Evolutionary conservation across 1,140 invertebrate species (phyloP), one percentile per base, ranked within the genome.

Genomic region (Drosophila tropicalis): DNA sequence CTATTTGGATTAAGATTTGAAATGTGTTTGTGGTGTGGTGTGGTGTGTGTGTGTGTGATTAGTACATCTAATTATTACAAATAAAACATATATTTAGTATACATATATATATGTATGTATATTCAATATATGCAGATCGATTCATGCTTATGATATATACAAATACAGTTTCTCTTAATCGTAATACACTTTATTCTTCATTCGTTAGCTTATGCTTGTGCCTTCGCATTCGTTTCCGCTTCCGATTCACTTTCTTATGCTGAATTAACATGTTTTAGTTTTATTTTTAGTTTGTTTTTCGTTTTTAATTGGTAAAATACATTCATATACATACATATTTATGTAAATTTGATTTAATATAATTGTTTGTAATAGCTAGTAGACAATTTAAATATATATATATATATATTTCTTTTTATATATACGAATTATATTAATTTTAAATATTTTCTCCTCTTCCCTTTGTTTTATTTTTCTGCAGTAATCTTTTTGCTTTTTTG

Each of bases 401-500:
- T 15, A 58, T 63, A 63, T n/a, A n/a, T n/a, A n/a, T n/a, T n/a
- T n/a, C n/a, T n/a, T n/a, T 60, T 5, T 70, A 5, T 54, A 22
- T 51, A 58, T 17, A 60, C 29, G 22, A 74, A 63, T 67, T 67
- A 55, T 72, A 55, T 44, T 69, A 70, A 74, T 70, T 44, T 84
- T 64, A 67, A 80, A 76, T 65, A 44, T 72, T 71, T 6, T 51
- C 44, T 51, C 44, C 44, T 3, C 17, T 51, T 5, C 44, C 19
- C 10, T 22, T 76, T 61, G 7, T 51, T 51, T 51, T 51, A 12
- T 51, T 51, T 22, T 19, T 62, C 25, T 4, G 4, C 29, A 32
- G 10, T 22, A 29, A 29, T 41, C n/a, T 70, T 64, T 47, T 58
- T 66, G 69, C 69, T 62, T 81, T 85, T 85, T 86, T 78, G 75